Conservation (phyloP, 2,888 invertebrate species). For the Phortica magna region DNA sequence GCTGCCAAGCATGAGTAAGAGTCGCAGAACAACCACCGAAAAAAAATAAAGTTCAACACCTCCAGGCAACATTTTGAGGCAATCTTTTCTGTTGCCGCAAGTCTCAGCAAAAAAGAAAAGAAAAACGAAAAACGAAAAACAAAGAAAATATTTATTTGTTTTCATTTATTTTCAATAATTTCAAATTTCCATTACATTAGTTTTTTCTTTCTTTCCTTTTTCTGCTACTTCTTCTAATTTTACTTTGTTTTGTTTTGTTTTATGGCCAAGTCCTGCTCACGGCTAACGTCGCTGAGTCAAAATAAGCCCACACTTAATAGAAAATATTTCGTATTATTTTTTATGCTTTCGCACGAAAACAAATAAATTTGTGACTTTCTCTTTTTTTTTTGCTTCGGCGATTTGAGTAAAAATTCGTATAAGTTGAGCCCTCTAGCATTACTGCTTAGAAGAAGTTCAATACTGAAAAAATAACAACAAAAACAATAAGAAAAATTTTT, state of each 20-base stretch:
- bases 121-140: slow-evolving; percentile 35
- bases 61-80: slow-evolving; percentile 20
- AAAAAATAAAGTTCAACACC: slow-evolving; percentile 37
- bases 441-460: not conserved
- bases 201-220: slow-evolving; percentile 51
- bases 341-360: slow-evolving; percentile 69
- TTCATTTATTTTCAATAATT: slow-evolving; percentile 74
- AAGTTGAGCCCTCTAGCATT: not conserved
- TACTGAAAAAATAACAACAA: not conserved
- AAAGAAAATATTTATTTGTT: slow-evolving; percentile 66
- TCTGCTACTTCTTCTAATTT: not conserved
- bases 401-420: slow-evolving; percentile 35
- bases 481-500: slow-evolving; percentile 7
- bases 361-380: slow-evolving; percentile 62
- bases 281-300: not conserved
- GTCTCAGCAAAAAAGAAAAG: slow-evolving; percentile 19
- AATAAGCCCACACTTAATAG: not conserved
- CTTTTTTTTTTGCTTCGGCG: slow-evolving; percentile 6
- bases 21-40: not conserved
- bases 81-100: not conserved
- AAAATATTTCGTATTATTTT: slow-evolving; percentile 52
- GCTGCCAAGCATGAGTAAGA: not conserved
- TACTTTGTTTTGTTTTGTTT: not conserved
- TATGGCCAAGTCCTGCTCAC: not conserved
- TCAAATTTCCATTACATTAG: slow-evolving; percentile 74